phyloP scores from a whole-genome alignment of 2,113 vertebrate genomes.

The Oncorhynchus nerka region DNA sequence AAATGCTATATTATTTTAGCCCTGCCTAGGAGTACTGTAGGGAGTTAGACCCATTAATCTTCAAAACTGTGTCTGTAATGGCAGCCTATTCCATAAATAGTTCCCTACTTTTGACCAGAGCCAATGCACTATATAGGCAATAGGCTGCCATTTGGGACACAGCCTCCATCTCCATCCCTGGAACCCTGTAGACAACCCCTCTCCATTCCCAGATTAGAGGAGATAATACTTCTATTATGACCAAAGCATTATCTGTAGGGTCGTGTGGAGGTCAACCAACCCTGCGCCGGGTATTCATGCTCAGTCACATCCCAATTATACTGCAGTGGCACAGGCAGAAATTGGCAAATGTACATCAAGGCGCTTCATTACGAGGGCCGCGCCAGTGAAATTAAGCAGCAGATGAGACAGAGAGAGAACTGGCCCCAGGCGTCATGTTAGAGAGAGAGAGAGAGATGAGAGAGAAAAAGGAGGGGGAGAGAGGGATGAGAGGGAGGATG shows the following conservation, averaged over 20 bases:
- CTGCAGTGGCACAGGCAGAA: slow-evolving; percentile 66
- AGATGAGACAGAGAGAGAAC: slow-evolving; percentile 69
- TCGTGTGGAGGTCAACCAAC: slow-evolving; percentile 75
- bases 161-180: slow-evolving; percentile 31
- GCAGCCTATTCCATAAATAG: too few relatives aligned
- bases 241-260: slow-evolving; percentile 68
- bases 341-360: slow-evolving; percentile 77
- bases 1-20: neutral
- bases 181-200: slow-evolving; percentile 74
- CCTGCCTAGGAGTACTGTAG: neutral
- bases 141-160: neutral
- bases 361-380: slow-evolving; percentile 74
- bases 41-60: neutral
- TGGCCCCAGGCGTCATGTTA: slow-evolving; percentile 68
- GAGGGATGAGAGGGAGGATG: slow-evolving; percentile 13
- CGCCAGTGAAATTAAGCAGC: slow-evolving; percentile 75
- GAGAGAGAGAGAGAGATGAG: slow-evolving; percentile 20
- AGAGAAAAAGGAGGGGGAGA: neutral
- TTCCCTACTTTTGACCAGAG: too few relatives aligned
- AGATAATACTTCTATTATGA: slow-evolving; percentile 79
- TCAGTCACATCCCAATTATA: slow-evolving; percentile 75
- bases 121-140: slow-evolving; percentile 11
- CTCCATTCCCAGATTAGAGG: slow-evolving; percentile 78
- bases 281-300: slow-evolving; percentile 68
- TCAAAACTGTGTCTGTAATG: neutral